Base-by-base conservation (phyloP, 1,140 invertebrate species). In the Pollicipes pollicipes region DNA sequence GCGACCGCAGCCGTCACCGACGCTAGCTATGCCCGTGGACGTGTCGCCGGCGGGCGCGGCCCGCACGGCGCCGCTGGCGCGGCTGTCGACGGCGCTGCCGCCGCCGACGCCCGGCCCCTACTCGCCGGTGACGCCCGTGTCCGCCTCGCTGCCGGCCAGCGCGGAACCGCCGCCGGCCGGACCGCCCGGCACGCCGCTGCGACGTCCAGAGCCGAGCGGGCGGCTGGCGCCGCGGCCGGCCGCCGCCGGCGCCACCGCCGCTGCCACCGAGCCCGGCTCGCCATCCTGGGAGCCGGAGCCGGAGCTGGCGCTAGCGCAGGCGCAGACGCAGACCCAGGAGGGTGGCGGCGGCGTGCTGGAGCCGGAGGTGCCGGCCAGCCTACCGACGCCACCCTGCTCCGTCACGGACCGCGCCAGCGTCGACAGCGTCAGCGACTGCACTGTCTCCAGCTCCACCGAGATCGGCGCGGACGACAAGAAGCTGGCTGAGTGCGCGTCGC, bases 381-480 rank as follows among this genome's bases (percentile, higher is more conserved):
- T 58, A 21, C 45, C 45, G 45, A 66, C 64, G 8, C 64, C 64
- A n/a, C 64, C 64, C 1, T 66, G 64, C 28, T 66, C 64, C n/a
- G 27, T 66, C 27, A 66, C 64, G n/a, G 64, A 66, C 28, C 64
- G 64, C n/a, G 64, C 64, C 64, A 66, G 64, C 17, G 64, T 66
- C 27, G 64, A 66, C 64, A 66, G 64, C 28, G 64, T 66, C 27
- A 66, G 64, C 64, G 64, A 66, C 64, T 66, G 64, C 28, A 66
- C 64, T n/a, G 64, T 66, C 27, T 66, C 64, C 64, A 66, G 64
- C 28, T 66, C 64, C 3, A 66, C 64, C 3, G 64, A 66, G 64
- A 66, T 66, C 64, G 28, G 64, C 64, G 28, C 45, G 13, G 45
- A 58, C 17, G 45, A 58, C 13, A 58, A 58, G 45, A 58, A 58